A percentile compares a stretch with the other conserved stretches of the same genome.
Conservation (phyloP, 2,888 invertebrate genomes). For the Blera fallax region DNA sequence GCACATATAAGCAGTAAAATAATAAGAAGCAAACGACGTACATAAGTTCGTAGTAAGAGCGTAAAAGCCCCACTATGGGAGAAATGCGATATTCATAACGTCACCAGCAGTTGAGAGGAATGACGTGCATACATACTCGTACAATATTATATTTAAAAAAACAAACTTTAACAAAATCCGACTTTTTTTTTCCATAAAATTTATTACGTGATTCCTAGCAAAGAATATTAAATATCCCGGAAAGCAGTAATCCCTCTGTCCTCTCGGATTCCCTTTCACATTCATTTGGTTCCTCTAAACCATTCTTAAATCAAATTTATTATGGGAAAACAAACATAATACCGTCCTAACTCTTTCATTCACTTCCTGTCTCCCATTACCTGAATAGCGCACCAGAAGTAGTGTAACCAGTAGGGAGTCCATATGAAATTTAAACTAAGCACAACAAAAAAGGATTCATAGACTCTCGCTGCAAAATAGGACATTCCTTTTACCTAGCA, state of each 20-base stretch:
- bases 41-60: too few species aligned
- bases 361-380: slow-evolving; percentile 35
- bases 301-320: slow-evolving; percentile 51
- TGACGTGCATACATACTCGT: too few species aligned
- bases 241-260: neutral
- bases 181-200: slow-evolving; percentile 12
- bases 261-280: neutral
- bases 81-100: too few species aligned
- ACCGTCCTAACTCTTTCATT: slow-evolving; percentile 20
- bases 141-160: too few species aligned
- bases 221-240: slow-evolving; percentile 13
- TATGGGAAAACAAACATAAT: slow-evolving; percentile 50
- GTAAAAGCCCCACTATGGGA: too few species aligned
- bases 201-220: slow-evolving; percentile 30
- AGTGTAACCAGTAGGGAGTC: neutral
- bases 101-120: too few species aligned
- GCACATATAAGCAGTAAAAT: too few species aligned
- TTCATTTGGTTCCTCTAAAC: slow-evolving; percentile 21
- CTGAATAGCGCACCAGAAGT: neutral
- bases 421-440: too few species aligned
- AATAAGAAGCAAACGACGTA: too few species aligned
- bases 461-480: slow-evolving; percentile 17
- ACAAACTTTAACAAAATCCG: slow-evolving; percentile 1
- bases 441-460: neutral
- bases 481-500: slow-evolving; percentile 23